phyloP scores from a whole-genome alignment of 2,113 vertebrate genomes.

The Erpornis zantholeuca region DNA sequence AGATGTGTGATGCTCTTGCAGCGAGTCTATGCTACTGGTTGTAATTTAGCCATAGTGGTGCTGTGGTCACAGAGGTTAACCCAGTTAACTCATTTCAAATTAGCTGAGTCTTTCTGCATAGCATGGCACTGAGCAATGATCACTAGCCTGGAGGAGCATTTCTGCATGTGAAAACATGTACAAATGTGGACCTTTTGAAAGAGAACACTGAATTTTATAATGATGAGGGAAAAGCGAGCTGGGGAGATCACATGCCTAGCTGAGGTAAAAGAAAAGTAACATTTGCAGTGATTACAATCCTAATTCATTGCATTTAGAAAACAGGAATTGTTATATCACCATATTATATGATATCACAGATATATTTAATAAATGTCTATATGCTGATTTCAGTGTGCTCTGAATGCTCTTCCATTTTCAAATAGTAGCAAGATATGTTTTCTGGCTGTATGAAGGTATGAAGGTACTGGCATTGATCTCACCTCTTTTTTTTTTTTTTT shows the following conservation, averaged over 20 bases:
- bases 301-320: background rate
- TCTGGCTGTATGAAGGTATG: background rate
- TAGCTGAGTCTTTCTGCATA: slow-evolving; percentile 18
- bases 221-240: background rate
- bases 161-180: background rate
- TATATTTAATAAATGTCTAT: background rate
- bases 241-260: background rate
- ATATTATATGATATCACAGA: background rate
- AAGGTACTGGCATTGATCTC: background rate
- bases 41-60: slow-evolving; percentile 19
- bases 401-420: background rate
- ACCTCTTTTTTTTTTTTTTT: background rate
- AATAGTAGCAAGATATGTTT: background rate
- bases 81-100: slow-evolving; percentile 44
- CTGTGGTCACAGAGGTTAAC: slow-evolving; percentile 54
- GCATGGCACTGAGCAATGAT: background rate
- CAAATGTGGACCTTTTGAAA: background rate
- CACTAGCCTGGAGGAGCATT: background rate
- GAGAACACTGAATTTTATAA: background rate
- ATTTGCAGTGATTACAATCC: background rate
- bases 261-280: background rate
- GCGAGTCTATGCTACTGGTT: slow-evolving; percentile 13
- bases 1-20: background rate
- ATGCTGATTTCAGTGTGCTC: background rate
- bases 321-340: background rate